phyloP scores from a whole-genome alignment of 2,797 vertebrate species.

The Kryptolebias ocellatus region DNA sequence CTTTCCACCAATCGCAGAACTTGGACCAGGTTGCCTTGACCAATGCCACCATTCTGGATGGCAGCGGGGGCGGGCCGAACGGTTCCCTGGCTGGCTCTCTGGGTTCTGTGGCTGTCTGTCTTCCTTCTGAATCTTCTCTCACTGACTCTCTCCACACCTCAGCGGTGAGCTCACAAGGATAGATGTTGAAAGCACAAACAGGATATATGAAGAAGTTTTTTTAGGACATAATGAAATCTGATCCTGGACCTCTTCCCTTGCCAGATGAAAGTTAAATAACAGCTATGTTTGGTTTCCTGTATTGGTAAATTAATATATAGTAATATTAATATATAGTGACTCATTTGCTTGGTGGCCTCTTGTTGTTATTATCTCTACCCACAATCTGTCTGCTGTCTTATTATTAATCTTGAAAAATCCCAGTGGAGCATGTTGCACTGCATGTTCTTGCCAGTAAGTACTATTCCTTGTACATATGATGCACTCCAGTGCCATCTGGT shows the following conservation, averaged over 20 bases:
- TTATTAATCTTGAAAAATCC: conserved; percentile 58
- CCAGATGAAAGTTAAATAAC: conserved; percentile 35
- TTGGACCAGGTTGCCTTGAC: conserved; percentile 86
- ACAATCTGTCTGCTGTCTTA: conserved; percentile 65
- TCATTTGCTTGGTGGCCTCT: conserved; percentile 53
- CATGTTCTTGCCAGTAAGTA: conserved; percentile 63
- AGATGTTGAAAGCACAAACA: conserved; percentile 24
- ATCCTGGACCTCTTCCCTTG: conserved; percentile 13
- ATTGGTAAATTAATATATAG: conserved; percentile 36
- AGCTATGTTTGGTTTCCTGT: conserved; percentile 34
- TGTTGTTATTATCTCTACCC: conserved; percentile 64
- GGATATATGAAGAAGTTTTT: conserved; percentile 20
- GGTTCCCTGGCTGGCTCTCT: conserved; percentile 89
- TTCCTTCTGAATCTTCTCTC: conserved; percentile 93
- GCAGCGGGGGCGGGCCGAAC: conserved; percentile 87
- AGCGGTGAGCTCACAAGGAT: conserved; percentile 87
- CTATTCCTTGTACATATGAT: conserved; percentile 37
- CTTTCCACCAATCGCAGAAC: conserved; percentile 85
- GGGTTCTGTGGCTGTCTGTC: conserved; percentile 90
- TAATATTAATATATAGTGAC: conserved; percentile 48
- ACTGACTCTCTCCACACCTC: conserved; percentile 92
- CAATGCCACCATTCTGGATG: conserved; percentile 84
- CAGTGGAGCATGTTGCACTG: conserved; percentile 67
- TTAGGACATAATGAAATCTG: conserved; percentile 20
- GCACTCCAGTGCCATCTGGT: conserved; percentile 72